Conservation (phyloP, 1,140 invertebrate genomes). For the Sycophila sp. region DNA sequence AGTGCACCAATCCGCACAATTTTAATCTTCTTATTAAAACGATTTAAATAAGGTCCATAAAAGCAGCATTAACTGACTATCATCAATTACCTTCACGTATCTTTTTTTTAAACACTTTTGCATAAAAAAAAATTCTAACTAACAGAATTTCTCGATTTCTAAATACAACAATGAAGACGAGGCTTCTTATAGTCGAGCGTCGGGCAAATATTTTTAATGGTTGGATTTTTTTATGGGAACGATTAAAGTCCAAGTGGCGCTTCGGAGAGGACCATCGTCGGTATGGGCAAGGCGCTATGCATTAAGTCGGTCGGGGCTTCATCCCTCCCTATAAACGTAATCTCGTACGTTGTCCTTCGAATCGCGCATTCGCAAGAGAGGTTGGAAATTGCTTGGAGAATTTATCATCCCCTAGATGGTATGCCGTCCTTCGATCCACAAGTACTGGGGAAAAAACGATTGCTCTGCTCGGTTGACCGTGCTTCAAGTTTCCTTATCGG, state of each 20-base stretch:
- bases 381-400: constrained; percentile 9
- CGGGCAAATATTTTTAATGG: background rate
- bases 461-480: background rate
- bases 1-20: no score
- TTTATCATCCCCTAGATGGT: background rate
- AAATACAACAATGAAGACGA: no score
- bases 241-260: constrained; percentile 11
- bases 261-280: background rate
- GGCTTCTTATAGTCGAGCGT: background rate
- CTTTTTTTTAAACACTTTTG: no score
- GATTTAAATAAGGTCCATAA: no score
- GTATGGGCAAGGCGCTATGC: background rate
- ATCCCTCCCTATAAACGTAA: constrained; percentile 1
- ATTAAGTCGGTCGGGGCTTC: background rate
- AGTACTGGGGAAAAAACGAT: no score
- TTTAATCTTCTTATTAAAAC: no score
- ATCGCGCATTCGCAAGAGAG: background rate
- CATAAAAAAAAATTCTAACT: no score
- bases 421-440: background rate
- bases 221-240: constrained; percentile 8
- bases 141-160: no score
- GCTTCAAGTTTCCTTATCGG: no score
- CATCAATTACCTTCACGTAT: no score
- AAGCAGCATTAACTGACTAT: no score
- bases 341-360: constrained; percentile 8